Base-by-base conservation (phyloP, 1,140 invertebrate genomes). In the Tetramorium parvispinum region DNA sequence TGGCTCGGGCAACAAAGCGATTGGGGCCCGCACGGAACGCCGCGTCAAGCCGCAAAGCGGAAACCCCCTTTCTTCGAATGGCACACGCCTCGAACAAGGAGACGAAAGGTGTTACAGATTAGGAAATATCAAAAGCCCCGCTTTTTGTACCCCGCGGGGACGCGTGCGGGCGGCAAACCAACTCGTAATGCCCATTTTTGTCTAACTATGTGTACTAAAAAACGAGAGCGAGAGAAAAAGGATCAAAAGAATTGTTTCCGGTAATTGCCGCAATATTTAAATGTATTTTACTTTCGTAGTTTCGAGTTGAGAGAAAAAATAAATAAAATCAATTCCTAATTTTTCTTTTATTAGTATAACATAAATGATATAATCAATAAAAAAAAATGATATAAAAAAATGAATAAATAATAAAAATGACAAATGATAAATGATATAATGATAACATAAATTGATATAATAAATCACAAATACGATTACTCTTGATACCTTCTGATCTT, bases 61-160 rank as follows among this genome's bases (percentile, higher is more conserved):
- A 63, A 88, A 88, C 90, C 90, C 76, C 85, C 89, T 85, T 71
- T 85, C 53, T 57, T 59, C 37, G 53, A 68, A 37, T 75, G 87
- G 85, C 90, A 89, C 88, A 89, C 92, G 88, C 82, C 86, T 75
- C 87, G 53, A 90, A 85, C 89, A 89, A 77, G 81, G 87, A 90
- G 87, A 76, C 76, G 73, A 87, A 93, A 94, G 93, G 94, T 94
- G 94, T 93, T 93, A 94, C 93, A 93, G 91, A 93, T 92, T 90
- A 85, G 85, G 86, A 91, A 88, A 89, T 90, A 90, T 94, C 90
- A 92, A 93, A 94, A 87, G 77, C 43, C 71, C 71, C 53, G 78
- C 87, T 90, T 88, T 90, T 63, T 85, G 63, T 78, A 5, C 4
- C 24, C 2, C 37, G 27, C 75, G 61, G 27, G 61, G 53, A 65